A percentile compares a stretch with the other conserved stretches of the same genome.
These are phyloP conservation scores for Crax fasciolata DNA, from an alignment of 2,797 vertebrate genomes.

Conservation along the genomic window DNA sequence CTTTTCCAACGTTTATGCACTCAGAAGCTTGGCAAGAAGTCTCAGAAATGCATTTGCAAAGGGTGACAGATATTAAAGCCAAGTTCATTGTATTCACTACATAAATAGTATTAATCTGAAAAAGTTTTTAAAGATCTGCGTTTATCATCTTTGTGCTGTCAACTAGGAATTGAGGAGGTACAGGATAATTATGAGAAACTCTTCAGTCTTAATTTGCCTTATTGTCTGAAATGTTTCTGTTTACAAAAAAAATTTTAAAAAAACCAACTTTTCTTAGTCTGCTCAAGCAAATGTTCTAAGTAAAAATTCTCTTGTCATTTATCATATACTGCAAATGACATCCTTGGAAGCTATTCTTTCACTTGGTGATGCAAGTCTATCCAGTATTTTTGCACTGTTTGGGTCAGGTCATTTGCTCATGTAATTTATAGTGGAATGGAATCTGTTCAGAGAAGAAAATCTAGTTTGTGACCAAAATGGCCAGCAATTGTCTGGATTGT, in stretches of 20 bases:
- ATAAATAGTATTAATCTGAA: not conserved
- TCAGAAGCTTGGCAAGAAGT: not conserved
- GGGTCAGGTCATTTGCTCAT: not conserved
- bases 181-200: not conserved
- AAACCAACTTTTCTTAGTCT: not conserved
- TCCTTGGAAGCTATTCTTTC: not conserved
- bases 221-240: not conserved
- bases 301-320: not conserved
- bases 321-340: not conserved
- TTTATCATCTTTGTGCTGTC: not conserved
- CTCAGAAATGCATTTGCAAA: not conserved
- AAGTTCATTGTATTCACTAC: not conserved
- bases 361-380: not conserved
- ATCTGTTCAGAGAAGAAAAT: conserved; percentile 1
- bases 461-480: conserved; percentile 15
- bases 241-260: no score
- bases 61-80: not conserved
- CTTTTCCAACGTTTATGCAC: not conserved
- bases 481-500: conserved; percentile 14
- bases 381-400: conserved; percentile 34
- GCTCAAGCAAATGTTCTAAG: not conserved
- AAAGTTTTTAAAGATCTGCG: not conserved
- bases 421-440: not conserved
- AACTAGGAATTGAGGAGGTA: not conserved
- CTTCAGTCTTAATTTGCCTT: not conserved